phyloP scores from a whole-genome alignment of 1,140 invertebrate genomes.

The Drosophila kanapiae region DNA sequence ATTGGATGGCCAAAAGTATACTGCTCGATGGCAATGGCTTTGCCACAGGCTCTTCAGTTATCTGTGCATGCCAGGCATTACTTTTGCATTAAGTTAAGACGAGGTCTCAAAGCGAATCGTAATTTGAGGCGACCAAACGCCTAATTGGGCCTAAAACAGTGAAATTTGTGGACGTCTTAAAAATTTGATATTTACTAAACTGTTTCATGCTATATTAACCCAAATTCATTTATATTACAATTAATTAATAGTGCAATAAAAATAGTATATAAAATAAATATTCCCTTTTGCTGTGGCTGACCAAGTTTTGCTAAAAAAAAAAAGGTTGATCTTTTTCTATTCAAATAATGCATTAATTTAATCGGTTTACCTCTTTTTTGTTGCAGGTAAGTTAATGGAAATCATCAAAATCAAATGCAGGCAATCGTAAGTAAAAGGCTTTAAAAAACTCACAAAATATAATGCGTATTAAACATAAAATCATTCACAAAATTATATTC shows the following conservation, averaged over 20 bases:
- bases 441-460: neutral
- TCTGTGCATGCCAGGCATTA: slow-evolving; percentile 22
- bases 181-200: too few species aligned
- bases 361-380: slow-evolving; percentile 18
- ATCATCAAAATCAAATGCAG: neutral
- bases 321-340: accelerated
- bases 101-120: neutral
- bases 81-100: slow-evolving; percentile 17
- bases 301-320: neutral
- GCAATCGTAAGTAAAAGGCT: slow-evolving; percentile 19
- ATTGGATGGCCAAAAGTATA: slow-evolving; percentile 34
- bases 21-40: slow-evolving; percentile 26
- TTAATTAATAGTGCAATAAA: too few species aligned
- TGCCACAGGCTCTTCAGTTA: slow-evolving; percentile 8
- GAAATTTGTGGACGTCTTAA: too few species aligned
- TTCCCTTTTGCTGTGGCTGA: neutral
- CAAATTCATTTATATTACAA: too few species aligned
- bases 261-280: too few species aligned
- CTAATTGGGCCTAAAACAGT: neutral
- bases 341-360: slow-evolving; percentile 5
- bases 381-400: slow-evolving; percentile 60
- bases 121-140: neutral
- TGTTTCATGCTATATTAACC: too few species aligned
- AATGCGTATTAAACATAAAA: slow-evolving; percentile 4
- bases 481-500: neutral